These are phyloP conservation scores for Neoscelio sp. DNA, from an alignment of 2,888 invertebrate genomes.

Conservation along the genomic window DNA sequence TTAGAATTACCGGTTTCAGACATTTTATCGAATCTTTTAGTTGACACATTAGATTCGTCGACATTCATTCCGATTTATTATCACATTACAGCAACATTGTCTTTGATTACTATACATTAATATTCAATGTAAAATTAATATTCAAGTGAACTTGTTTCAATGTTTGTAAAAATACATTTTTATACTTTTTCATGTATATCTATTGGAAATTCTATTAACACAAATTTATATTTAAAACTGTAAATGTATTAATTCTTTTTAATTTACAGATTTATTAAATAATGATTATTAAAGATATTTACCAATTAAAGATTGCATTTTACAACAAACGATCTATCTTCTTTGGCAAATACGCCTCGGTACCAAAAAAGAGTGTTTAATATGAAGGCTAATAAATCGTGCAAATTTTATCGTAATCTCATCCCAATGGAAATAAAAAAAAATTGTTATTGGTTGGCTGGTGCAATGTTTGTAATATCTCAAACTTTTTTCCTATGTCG, in stretches of 20 bases:
- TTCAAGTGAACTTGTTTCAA: constrained; percentile 8
- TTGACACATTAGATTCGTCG: constrained; percentile 47
- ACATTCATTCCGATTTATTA: constrained; percentile 48
- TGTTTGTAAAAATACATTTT: background rate
- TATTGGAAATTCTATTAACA: no score
- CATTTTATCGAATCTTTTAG: constrained; percentile 47
- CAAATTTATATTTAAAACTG: no score
- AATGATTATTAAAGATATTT: no score
- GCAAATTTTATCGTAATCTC: constrained; percentile 72
- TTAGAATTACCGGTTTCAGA: constrained; percentile 43
- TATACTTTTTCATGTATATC: no score
- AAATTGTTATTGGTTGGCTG: constrained; percentile 56
- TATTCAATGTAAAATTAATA: no score
- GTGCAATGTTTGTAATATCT: constrained; percentile 66
- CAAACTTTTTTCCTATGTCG: constrained; percentile 62
- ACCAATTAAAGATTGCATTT: constrained; percentile 24
- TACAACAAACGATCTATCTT: constrained; percentile 24
- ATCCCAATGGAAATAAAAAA: constrained; percentile 28
- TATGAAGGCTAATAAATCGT: constrained; percentile 70
- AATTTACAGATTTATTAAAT: no score
- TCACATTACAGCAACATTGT: constrained; percentile 39
- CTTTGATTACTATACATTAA: constrained; percentile 41
- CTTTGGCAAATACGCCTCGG: constrained; percentile 27
- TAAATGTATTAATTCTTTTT: no score
- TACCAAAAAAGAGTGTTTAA: constrained; percentile 15